phyloP scores from a whole-genome alignment of 2,888 invertebrate genomes.

The Drosophila tanythrix region DNA sequence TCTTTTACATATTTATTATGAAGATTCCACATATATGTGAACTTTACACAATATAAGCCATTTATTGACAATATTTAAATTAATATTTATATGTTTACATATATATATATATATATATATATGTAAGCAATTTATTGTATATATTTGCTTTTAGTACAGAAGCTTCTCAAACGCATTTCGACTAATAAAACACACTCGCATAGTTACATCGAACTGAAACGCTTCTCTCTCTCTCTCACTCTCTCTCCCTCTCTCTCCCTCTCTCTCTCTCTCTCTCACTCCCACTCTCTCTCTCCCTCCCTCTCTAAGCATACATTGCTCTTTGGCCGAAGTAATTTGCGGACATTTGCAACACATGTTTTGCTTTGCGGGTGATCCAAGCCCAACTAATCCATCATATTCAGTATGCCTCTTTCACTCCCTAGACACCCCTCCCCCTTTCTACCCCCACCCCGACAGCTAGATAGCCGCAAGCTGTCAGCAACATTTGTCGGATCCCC shows the following conservation, averaged over 20 bases:
- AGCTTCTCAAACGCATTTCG: conserved; percentile 52
- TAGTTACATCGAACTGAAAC: conserved; percentile 44
- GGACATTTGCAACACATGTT: conserved; percentile 54
- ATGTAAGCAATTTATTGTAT: too few relatives aligned
- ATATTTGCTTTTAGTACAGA: conserved; percentile 7
- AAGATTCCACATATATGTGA: not conserved
- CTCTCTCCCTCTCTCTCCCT: not conserved
- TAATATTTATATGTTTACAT: too few relatives aligned
- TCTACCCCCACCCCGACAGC: not conserved
- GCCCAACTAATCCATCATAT: conserved; percentile 53
- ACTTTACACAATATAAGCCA: not conserved
- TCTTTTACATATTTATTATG: not conserved
- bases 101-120: not conserved
- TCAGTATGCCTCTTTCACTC: not conserved
- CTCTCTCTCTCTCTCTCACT: not conserved
- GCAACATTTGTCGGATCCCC: conserved; percentile 43
- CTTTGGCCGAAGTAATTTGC: conserved; percentile 40
- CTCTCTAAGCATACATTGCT: not conserved
- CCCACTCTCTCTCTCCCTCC: not conserved
- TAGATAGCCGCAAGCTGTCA: conserved; percentile 50
- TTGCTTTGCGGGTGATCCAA: conserved; percentile 33
- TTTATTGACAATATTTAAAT: not conserved
- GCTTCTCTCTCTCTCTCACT: not conserved
- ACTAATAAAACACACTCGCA: conserved; percentile 55
- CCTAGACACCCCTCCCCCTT: not conserved